Evolutionary conservation across 2,113 vertebrate species (phyloP).

Genomic region (Gopherus evgoodei): DNA sequence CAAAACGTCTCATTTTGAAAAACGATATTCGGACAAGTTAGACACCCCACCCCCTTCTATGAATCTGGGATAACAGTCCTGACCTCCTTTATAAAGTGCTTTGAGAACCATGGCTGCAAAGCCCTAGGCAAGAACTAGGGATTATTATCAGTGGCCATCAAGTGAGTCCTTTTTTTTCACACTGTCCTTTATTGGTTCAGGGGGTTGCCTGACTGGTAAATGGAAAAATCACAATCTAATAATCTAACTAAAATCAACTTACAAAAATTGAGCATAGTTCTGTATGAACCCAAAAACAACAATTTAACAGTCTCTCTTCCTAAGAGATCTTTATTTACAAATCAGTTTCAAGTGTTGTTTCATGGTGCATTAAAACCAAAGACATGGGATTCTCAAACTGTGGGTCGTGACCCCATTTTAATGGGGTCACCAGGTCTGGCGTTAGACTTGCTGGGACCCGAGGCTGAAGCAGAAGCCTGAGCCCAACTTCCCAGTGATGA

Average conservation of each 20-base stretch:
- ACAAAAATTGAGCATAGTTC: neutral
- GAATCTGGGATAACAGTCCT: neutral
- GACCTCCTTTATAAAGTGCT: neutral
- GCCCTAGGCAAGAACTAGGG: neutral
- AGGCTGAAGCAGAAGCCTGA: too few species aligned
- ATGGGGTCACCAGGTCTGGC: too few species aligned
- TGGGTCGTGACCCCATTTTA: too few species aligned
- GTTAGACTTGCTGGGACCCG: too few species aligned
- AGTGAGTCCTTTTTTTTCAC: neutral
- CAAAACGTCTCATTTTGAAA: neutral
- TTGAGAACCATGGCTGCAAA: neutral
- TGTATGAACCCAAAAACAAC: neutral
- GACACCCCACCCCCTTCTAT: neutral
- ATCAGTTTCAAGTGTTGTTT: neutral
- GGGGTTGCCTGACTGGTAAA: neutral
- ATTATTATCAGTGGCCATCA: neutral
- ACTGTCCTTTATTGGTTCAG: neutral
- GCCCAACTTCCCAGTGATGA: too few species aligned
- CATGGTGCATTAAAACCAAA: neutral
- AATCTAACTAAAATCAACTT: neutral
- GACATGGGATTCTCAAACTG: too few species aligned
- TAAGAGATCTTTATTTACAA: neutral
- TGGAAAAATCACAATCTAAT: neutral
- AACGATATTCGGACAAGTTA: neutral
- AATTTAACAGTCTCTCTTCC: neutral